A percentile compares a stretch with the other conserved stretches of the same genome.
Conservation (phyloP, 1,140 invertebrate species). For the Aphidius gifuensis region DNA sequence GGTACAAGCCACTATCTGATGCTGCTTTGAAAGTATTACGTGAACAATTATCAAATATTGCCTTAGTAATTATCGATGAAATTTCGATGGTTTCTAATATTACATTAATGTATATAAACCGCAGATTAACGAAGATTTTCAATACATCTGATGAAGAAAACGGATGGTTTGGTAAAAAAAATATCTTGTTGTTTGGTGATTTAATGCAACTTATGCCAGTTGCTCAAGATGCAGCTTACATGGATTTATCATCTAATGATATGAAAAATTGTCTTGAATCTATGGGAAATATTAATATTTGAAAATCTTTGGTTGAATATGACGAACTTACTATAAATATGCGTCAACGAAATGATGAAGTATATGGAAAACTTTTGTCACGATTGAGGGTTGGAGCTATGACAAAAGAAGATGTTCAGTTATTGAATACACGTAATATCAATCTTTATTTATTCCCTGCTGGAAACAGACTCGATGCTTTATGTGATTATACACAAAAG, state of each 20-base stretch:
- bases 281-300: constrained; percentile 28
- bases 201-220: constrained; percentile 42
- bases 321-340: constrained; percentile 32
- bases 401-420: constrained; percentile 13
- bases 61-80: background rate
- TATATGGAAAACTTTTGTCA: constrained; percentile 25
- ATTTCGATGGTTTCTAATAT: constrained; percentile 37
- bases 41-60: constrained; percentile 30
- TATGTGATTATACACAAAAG: constrained; percentile 22
- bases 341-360: constrained; percentile 27
- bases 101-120: constrained; percentile 27
- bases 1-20: constrained; percentile 31
- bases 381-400: constrained; percentile 22
- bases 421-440: constrained; percentile 23
- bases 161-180: constrained; percentile 26
- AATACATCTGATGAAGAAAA: constrained; percentile 22
- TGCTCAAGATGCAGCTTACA: constrained; percentile 30
- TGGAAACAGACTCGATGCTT: constrained; percentile 17
- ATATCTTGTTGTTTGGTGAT: constrained; percentile 36
- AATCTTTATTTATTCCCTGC: constrained; percentile 9
- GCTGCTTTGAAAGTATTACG: constrained; percentile 32
- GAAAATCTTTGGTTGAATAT: constrained; percentile 28
- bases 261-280: constrained; percentile 29
- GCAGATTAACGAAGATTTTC: constrained; percentile 27
- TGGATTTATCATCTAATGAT: constrained; percentile 25